These are phyloP conservation scores for Choloepus didactylus DNA, from an alignment of 2,797 vertebrate species.

Conservation along the genomic window DNA sequence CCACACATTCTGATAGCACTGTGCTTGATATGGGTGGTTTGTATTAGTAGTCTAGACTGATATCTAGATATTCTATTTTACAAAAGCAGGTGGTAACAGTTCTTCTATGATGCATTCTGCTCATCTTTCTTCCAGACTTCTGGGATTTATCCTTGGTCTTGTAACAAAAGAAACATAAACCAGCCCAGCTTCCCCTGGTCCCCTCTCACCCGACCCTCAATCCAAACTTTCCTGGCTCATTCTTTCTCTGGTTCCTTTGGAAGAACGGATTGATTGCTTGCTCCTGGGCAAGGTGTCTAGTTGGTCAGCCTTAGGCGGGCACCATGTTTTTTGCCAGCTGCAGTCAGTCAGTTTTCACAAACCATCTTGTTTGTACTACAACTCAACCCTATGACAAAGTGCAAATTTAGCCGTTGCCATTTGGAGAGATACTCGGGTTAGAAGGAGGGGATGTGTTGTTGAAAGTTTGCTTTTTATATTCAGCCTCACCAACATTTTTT, in stretches of 20 bases:
- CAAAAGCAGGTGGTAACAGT: background rate
- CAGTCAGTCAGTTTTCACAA: background rate
- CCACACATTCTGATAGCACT: background rate
- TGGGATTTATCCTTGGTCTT: background rate
- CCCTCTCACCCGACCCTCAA: too few species aligned
- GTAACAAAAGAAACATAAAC: background rate
- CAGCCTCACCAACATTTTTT: fast-evolving
- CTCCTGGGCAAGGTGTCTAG: background rate
- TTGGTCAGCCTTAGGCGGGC: background rate
- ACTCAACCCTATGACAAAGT: background rate
- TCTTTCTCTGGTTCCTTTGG: background rate
- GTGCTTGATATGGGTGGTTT: background rate
- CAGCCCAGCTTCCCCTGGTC: background rate
- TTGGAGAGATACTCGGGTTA: background rate
- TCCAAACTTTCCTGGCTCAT: background rate
- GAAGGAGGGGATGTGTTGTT: background rate
- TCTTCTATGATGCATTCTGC: background rate
- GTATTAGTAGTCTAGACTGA: background rate
- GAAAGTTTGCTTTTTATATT: background rate
- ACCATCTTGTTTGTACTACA: background rate
- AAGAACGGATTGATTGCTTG: background rate
- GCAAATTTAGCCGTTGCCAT: background rate
- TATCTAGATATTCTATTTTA: background rate
- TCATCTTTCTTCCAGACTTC: background rate
- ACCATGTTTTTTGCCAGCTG: conserved; percentile 43